Base-by-base conservation (phyloP, 2,113 vertebrate genomes). In the Thunnus thynnus region DNA sequence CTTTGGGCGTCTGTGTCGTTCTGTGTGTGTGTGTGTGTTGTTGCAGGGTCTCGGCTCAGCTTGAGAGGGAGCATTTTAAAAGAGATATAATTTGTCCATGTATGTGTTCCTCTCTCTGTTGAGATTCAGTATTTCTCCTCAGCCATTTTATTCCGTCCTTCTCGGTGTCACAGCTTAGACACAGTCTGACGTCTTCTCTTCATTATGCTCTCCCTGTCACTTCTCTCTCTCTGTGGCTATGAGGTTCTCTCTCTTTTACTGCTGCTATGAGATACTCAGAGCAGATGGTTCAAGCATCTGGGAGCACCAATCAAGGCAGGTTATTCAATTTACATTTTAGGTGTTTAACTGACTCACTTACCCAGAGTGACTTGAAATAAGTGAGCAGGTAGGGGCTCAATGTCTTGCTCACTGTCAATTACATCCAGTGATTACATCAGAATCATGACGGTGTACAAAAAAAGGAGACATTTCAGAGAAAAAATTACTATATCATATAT, bases 261-360 rank as follows among this genome's bases (percentile, higher is more conserved):
- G 73, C 66, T 65, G 81, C 77, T 50, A 25, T 73, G 63, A 90
- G 86, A 65, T 50, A 30, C 86, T 89, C 79, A 3, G 71, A 90
- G 81, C 91, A 91, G 90, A 93, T 89, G 88, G 86, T 84, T 74
- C 2, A 46, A 84, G 75, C 77, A 18, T 91, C 84, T 91, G 90
- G 72, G 79, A 90, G 63, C 84, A 86, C 81, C 85, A 88, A 76
- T 83, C 75, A 47, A 72, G 18, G 61, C 86, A 85, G 72, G 81
- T 90, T 87, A 88, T 87, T 91, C 36, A 78, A 84, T 89, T 90
- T 86, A 78, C 75, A 83, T 81, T 85, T 85, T 69, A 62, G 75
- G 69, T 87, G 54, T 88, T 90, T 88, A 89, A 80, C 80, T 76
- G 71, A 70, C 30, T 78, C 46, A 69, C 72, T 90, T 82, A 89